Evolutionary conservation across 2,113 vertebrate genomes (phyloP), one percentile per base, ranked within the genome.

Genomic region (Halcyon senegalensis): DNA sequence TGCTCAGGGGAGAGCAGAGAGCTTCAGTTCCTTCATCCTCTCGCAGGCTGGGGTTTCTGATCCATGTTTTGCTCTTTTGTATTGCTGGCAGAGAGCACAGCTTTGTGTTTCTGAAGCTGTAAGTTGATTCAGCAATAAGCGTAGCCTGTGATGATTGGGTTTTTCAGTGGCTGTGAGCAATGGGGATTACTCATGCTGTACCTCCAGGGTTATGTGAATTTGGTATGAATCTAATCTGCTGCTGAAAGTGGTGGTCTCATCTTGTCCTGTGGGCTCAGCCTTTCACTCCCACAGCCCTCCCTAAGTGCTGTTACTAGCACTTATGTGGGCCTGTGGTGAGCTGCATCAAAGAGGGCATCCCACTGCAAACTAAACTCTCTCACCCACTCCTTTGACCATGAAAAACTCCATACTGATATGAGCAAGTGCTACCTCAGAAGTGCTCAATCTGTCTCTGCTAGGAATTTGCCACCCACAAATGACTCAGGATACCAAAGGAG

Each of bases 331-430:
- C 77, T 93, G 87, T 87, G 95, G 89, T 43, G 10, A 82, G 48
- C 48, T 48, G 93, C 62, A 95, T 95, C 60, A 94, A 94, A 96
- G 72, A 56, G 41, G 18, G 39, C 25, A 75, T 88, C 74, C 89
- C 74, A 25, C 4, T 44, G 62, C 28, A 68, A 37, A 69, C 53
- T 60, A 50, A 87, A 78, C 43, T 81, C 19, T 30, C 43, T 90
- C 51, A 78, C 39, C 66, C 64, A 56, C 56, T 89, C 35, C 37
- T 79, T 23, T 79, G 48, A 64, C 77, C 69, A 15, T 37, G 66
- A 62, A 82, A 80, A 86, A 16, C 53, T 89, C 58, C 14, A 16
- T 31, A 21, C 9, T 20, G 51, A 30, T 64, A 44, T 3, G 60
- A 87, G 27, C 43, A 84, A 89, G 48, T 31, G 48, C 73, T 88